phyloP scores from a whole-genome alignment of 2,888 invertebrate species.

The Eupithecia insigniata region DNA sequence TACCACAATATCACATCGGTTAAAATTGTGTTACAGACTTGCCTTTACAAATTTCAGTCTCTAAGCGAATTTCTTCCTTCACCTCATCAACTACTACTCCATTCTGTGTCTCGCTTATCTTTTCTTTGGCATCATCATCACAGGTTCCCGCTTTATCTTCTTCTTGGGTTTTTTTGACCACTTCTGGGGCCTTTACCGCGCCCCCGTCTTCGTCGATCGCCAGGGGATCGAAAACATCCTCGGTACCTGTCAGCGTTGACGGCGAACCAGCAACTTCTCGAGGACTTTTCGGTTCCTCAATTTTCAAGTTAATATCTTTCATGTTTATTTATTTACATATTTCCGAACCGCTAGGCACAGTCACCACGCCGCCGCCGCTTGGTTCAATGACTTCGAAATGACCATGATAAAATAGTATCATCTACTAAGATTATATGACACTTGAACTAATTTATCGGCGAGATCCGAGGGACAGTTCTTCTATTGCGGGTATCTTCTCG shows the following conservation, averaged over 20 bases:
- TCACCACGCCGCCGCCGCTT: conserved; percentile 77
- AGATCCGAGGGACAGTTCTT: conserved; percentile 16
- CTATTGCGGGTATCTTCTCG: conserved; percentile 47
- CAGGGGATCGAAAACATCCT: conserved; percentile 75
- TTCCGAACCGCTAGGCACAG: conserved; percentile 76
- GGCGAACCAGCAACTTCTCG: conserved; percentile 60
- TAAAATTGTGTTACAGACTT: conserved; percentile 27
- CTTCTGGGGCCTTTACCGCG: conserved; percentile 53
- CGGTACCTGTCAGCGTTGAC: conserved; percentile 56
- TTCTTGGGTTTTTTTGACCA: conserved; percentile 49
- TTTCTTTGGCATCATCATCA: conserved; percentile 83
- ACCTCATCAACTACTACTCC: conserved; percentile 55
- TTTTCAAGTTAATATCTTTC: conserved; percentile 81
- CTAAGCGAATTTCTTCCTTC: conserved; percentile 42
- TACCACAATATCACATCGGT: not conserved
- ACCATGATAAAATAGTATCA: conserved; percentile 60
- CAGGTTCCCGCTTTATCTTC: conserved; percentile 66
- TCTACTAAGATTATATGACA: conserved; percentile 36
- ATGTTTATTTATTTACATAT: conserved; percentile 85
- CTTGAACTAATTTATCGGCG: conserved; percentile 41
- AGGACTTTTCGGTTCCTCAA: conserved; percentile 75
- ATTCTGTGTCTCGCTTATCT: conserved; percentile 61
- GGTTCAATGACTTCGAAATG: conserved; percentile 73
- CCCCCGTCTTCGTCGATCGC: conserved; percentile 66
- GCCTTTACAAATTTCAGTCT: conserved; percentile 58